phyloP scores from a whole-genome alignment of 2,797 vertebrate species.

The Poecilia picta region DNA sequence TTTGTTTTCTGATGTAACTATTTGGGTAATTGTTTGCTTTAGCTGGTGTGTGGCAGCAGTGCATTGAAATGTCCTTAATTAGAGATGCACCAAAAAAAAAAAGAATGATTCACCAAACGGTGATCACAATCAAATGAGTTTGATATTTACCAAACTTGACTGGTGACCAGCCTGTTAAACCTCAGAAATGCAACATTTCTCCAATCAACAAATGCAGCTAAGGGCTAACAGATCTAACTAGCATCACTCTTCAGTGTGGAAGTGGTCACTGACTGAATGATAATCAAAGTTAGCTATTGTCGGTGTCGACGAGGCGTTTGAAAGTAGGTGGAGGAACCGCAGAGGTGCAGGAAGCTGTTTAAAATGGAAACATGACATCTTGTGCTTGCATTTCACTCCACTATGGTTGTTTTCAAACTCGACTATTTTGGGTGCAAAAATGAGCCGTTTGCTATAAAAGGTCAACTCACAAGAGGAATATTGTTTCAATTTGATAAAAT shows the following conservation, averaged over 20 bases:
- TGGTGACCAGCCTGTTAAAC: background rate
- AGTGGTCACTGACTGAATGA: background rate
- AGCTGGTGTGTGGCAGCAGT: slow-evolving; percentile 55
- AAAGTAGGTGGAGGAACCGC: background rate
- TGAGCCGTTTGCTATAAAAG: background rate
- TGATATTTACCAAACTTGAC: background rate
- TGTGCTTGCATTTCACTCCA: background rate
- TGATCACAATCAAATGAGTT: background rate
- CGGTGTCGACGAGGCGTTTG: background rate
- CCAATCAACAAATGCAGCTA: background rate
- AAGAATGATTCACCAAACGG: background rate
- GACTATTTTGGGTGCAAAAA: background rate
- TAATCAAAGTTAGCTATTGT: background rate
- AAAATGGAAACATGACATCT: background rate
- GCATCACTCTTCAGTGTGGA: background rate
- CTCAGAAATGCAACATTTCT: background rate
- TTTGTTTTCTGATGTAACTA: slow-evolving; percentile 51
- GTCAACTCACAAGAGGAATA: background rate
- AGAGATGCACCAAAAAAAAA: slow-evolving; percentile 1
- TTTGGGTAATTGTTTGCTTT: slow-evolving; percentile 60
- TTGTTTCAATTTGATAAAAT: background rate
- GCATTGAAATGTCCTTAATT: slow-evolving; percentile 8
- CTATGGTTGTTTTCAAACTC: background rate
- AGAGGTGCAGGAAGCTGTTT: background rate
- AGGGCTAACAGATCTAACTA: background rate